A percentile compares a stretch with the other conserved stretches of the same genome.
phyloP scores from a whole-genome alignment of 2,113 vertebrate genomes.

The Fregata magnificens region DNA sequence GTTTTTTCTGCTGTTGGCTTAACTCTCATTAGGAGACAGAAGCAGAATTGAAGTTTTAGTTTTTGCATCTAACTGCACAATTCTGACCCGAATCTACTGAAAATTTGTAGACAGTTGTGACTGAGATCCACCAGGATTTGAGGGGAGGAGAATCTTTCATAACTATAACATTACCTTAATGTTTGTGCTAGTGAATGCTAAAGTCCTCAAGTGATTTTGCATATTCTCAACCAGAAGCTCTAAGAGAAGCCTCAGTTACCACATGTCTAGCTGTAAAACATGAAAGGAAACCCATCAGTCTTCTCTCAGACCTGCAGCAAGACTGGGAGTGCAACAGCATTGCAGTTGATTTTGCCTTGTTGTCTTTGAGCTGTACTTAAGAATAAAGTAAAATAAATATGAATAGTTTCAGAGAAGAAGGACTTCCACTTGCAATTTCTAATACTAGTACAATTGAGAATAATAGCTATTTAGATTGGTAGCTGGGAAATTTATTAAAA shows the following conservation, averaged over 20 bases:
- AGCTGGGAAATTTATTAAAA: background rate
- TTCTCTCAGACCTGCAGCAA: background rate
- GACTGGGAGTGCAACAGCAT: background rate
- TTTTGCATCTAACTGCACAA: background rate
- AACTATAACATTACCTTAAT: rapidly evolving
- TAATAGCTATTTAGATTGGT: background rate
- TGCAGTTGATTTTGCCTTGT: background rate
- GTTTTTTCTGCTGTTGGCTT: background rate
- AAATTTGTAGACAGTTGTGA: background rate
- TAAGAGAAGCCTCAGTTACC: background rate
- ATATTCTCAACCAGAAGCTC: background rate
- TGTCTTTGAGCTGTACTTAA: background rate
- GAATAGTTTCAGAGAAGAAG: background rate
- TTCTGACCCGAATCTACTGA: background rate
- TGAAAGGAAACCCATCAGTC: background rate
- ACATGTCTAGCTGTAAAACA: background rate
- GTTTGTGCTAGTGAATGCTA: background rate
- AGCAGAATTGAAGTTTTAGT: background rate
- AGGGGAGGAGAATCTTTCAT: background rate
- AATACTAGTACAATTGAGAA: background rate
- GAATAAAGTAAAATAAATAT: background rate
- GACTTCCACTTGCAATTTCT: background rate
- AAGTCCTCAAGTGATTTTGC: background rate
- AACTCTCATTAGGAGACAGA: background rate
- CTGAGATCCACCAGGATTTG: background rate